Base-by-base conservation (phyloP, 1,140 invertebrate species). In the Bathynomus jamesi region DNA sequence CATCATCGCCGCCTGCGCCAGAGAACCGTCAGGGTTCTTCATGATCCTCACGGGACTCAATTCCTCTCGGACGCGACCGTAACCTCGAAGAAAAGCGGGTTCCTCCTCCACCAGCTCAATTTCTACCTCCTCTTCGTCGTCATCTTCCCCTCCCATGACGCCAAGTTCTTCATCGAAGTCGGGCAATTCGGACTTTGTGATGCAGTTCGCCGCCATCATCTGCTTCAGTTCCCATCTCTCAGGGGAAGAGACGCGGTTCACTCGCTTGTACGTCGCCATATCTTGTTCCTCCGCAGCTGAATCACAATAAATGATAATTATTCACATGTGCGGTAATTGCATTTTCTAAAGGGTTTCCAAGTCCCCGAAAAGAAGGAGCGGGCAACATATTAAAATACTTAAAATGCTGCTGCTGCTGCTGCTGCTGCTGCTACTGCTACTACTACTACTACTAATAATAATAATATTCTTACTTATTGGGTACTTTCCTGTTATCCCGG, bases 31-130 rank as follows among this genome's bases (percentile, higher is more conserved):
- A 10, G 97, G 98, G 86, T 99, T 99, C 84, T 99, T 99, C 0
- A 99, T 96, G 78, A 99, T 99, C 79, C 98, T 87, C 4, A 91
- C 88, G 2, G 98, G 98, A 78, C 94, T 96, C 0, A 99, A 84
- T 80, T 99, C 96, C 72, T 95, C 90, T 1, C 95, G 80, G 0
- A 93, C 90, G 78, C 93, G 82, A 0, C 94, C 93, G 81, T 96
- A 93, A 0, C 93, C 83, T n/a, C 78, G 76, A 29, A 99, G 84
- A 82, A 99, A 99, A 2, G 96, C 92, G 0, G 97, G 93, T 80
- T 99, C 96, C 70, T 99, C 97, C 83, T 99, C 98, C 0, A 98
- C 96, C 40, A 99, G 85, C 83, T 99, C 98, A 73, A 99, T 98
- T 84, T 99, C 98, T 65, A 99, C 92, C 81, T 99, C 98, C 78